These are phyloP conservation scores for Dicranocentrus wangi DNA, from an alignment of 2,888 invertebrate genomes.

Conservation along the genomic window DNA sequence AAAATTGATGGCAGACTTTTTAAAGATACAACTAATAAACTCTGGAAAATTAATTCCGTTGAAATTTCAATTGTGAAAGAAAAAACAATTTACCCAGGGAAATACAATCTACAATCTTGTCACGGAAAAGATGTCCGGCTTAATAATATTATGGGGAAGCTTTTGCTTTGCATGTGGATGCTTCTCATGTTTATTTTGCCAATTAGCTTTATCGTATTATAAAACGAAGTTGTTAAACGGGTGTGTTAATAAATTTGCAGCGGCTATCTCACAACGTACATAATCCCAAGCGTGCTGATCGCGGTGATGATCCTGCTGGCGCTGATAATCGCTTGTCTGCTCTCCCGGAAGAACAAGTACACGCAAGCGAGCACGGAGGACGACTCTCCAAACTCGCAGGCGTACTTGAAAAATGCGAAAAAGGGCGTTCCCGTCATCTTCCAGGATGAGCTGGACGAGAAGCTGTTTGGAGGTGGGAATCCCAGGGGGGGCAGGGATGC, in stretches of 20 bases:
- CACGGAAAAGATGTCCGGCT: too few relatives aligned
- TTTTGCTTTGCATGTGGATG: constrained; percentile 72
- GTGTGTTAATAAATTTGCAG: constrained; percentile 72
- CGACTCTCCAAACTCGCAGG: constrained; percentile 29
- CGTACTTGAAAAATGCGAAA: constrained; percentile 51
- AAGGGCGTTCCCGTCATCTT: constrained; percentile 94
- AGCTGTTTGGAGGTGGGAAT: constrained; percentile 76
- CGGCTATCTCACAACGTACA: constrained; percentile 82
- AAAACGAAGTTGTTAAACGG: not conserved
- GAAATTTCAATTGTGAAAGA: too few relatives aligned
- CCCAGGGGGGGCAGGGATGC: constrained; percentile 72
- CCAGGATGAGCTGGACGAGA: constrained; percentile 95
- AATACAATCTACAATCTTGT: too few relatives aligned
- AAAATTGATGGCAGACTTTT: too few relatives aligned
- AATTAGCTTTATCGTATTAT: constrained; percentile 76
- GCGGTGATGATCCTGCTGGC: constrained; percentile 90
- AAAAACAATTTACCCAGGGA: too few relatives aligned
- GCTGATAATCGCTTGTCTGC: constrained; percentile 88
- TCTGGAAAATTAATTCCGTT: too few relatives aligned
- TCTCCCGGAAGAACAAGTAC: constrained; percentile 83
- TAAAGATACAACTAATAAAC: too few relatives aligned
- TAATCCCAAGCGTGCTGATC: constrained; percentile 91
- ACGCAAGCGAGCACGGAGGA: constrained; percentile 47
- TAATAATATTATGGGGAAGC: too few relatives aligned
- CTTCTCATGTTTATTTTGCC: too few relatives aligned